Percentiles rank a stretch among this genome's conserved stretches.
phyloP scores from a whole-genome alignment of 2,113 vertebrate genomes.

The Apodemus sylvaticus region DNA sequence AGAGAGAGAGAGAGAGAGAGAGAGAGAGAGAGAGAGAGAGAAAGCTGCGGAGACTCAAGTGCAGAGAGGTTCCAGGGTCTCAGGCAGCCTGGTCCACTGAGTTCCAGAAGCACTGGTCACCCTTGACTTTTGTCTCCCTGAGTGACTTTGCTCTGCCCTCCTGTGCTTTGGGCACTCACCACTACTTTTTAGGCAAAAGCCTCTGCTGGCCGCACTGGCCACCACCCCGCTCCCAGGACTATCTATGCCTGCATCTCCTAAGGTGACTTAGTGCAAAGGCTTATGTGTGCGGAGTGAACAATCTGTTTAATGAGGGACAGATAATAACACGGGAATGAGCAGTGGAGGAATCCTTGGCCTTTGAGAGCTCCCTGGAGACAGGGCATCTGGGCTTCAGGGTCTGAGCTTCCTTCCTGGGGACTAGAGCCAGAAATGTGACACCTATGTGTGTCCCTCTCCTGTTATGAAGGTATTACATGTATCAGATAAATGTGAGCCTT shows the following conservation, averaged over 20 bases:
- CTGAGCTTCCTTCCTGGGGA: background rate
- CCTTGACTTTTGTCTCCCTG: too few relatives aligned
- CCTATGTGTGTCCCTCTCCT: background rate
- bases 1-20: too few relatives aligned
- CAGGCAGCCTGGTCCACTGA: background rate
- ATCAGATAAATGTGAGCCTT: background rate
- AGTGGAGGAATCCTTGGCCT: rapidly evolving
- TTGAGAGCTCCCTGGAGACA: rapidly evolving
- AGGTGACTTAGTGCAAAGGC: background rate
- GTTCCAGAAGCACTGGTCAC: too few relatives aligned
- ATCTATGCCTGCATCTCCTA: rapidly evolving
- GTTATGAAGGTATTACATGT: rapidly evolving
- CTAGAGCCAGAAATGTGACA: background rate
- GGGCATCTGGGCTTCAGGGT: too few relatives aligned
- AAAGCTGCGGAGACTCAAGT: background rate
- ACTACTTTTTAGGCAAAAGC: too few relatives aligned
- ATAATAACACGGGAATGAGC: rapidly evolving
- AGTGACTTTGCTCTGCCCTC: too few relatives aligned
- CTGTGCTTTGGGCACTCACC: rapidly evolving
- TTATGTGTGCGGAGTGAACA: rapidly evolving
- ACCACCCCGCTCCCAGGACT: background rate
- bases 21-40: too few relatives aligned
- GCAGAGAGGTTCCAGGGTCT: background rate
- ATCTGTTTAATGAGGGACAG: background rate
- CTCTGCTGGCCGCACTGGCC: rapidly evolving